These are phyloP conservation scores for Stegophylla sp. DNA, from an alignment of 2,888 invertebrate genomes.

Conservation along the genomic window DNA sequence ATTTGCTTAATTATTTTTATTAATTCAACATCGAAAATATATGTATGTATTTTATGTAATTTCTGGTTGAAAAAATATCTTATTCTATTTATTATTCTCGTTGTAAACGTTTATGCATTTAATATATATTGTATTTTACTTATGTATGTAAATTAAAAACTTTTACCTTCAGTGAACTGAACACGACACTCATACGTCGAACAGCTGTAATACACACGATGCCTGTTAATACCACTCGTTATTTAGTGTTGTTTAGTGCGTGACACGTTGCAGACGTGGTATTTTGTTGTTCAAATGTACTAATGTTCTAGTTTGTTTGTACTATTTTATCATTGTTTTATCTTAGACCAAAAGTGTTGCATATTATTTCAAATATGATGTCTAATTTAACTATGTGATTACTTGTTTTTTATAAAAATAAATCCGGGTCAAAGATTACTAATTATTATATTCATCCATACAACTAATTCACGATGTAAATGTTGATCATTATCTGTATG, in stretches of 20 bases:
- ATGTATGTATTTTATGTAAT: no score
- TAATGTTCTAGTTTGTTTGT: slow-evolving; percentile 26
- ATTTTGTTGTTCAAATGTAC: slow-evolving; percentile 10
- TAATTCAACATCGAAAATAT: no score
- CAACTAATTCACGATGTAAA: neutral
- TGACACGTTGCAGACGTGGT: slow-evolving; percentile 50
- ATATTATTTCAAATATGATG: slow-evolving; percentile 10
- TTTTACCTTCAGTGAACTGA: slow-evolving; percentile 37
- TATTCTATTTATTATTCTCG: no score
- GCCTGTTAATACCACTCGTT: slow-evolving; percentile 7
- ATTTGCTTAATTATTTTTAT: no score
- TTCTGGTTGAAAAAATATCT: no score
- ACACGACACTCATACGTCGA: slow-evolving; percentile 17
- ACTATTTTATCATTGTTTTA: slow-evolving; percentile 11
- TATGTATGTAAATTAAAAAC: slow-evolving; percentile 38
- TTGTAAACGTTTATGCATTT: no score
- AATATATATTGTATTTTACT: no score
- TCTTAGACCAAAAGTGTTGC: slow-evolving; percentile 6
- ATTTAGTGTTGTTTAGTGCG: slow-evolving; percentile 43
- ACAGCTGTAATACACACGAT: slow-evolving; percentile 39
- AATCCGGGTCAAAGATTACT: slow-evolving; percentile 30
- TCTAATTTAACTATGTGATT: neutral
- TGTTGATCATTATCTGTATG: neutral
- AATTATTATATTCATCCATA: neutral
- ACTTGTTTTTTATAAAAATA: neutral